A percentile compares a stretch with the other conserved stretches of the same genome.
Evolutionary conservation across 2,888 invertebrate species (phyloP).

Genomic region (Plemyria rubiginata): DNA sequence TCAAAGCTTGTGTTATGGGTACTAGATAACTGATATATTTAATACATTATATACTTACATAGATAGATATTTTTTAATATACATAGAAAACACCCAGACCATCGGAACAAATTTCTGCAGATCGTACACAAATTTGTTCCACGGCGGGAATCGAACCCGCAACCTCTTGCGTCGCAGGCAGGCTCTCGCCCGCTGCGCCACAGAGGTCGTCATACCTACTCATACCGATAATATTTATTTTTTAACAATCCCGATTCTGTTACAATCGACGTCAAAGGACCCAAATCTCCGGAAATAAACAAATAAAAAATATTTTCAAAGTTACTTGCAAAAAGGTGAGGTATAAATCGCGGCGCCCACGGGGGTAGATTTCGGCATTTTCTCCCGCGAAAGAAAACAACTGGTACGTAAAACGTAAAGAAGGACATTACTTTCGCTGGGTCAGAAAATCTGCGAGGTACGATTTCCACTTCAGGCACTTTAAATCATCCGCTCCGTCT

Average conservation of each 20-base stretch:
- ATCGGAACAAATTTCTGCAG: too few relatives aligned
- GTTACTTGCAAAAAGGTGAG: slow-evolving; percentile 69
- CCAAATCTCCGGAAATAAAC: slow-evolving; percentile 78
- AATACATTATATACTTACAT: too few relatives aligned
- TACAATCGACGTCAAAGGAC: slow-evolving; percentile 78
- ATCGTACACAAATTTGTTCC: too few relatives aligned
- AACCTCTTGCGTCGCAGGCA: too few relatives aligned
- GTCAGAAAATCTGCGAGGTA: slow-evolving; percentile 82
- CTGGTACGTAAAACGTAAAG: slow-evolving; percentile 80
- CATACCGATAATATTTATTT: slow-evolving; percentile 61
- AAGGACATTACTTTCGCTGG: slow-evolving; percentile 80
- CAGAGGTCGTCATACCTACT: too few relatives aligned
- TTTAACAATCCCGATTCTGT: slow-evolving; percentile 65
- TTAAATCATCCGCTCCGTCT: slow-evolving; percentile 83
- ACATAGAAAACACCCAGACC: too few relatives aligned
- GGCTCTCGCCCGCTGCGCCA: too few relatives aligned
- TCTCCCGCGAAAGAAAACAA: slow-evolving; percentile 77
- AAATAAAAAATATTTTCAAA: slow-evolving; percentile 78
- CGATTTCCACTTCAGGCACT: slow-evolving; percentile 83
- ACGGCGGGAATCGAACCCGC: too few relatives aligned
- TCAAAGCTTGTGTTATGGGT: too few relatives aligned
- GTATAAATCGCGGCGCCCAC: slow-evolving; percentile 77
- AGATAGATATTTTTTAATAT: too few relatives aligned
- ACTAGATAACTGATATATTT: too few relatives aligned
- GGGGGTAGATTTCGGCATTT: slow-evolving; percentile 73